These are phyloP conservation scores for Hipparchia semele DNA, from an alignment of 2,888 invertebrate species.

Conservation along the genomic window DNA sequence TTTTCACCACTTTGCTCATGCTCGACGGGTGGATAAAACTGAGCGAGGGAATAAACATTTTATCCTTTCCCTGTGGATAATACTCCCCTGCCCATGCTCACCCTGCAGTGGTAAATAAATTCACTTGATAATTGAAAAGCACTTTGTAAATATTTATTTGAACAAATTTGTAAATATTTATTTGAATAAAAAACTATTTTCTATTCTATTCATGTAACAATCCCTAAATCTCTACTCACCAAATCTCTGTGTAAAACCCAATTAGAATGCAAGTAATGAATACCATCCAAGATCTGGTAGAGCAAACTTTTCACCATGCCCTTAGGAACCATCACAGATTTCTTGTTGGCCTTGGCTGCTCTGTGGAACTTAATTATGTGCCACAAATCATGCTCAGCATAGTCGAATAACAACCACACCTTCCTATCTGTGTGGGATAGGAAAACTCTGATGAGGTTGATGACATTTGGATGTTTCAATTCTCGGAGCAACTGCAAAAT, in stretches of 20 bases:
- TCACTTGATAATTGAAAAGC: no score
- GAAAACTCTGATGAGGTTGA: constrained; percentile 97
- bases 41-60: no score
- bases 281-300: constrained; percentile 99
- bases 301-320: constrained; percentile 99
- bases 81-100: no score
- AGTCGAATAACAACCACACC: constrained; percentile 98
- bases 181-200: no score
- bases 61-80: no score
- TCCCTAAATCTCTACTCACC: constrained; percentile 79
- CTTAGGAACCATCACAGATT: constrained; percentile 97
- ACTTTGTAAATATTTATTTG: no score
- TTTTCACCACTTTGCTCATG: no score
- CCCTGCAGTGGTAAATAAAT: no score
- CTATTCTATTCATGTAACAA: no score
- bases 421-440: constrained; percentile 97
- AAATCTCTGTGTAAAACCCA: constrained; percentile 99
- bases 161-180: no score
- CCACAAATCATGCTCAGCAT: constrained; percentile 99
- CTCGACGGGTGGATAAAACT: no score
- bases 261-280: constrained; percentile 99
- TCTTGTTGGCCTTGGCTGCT: constrained; percentile 98
- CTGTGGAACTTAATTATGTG: constrained; percentile 99
- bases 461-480: constrained; percentile 98
- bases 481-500: constrained; percentile 93